phyloP scores from a whole-genome alignment of 2,888 invertebrate species.

The Drosophila pseudotalamancana region DNA sequence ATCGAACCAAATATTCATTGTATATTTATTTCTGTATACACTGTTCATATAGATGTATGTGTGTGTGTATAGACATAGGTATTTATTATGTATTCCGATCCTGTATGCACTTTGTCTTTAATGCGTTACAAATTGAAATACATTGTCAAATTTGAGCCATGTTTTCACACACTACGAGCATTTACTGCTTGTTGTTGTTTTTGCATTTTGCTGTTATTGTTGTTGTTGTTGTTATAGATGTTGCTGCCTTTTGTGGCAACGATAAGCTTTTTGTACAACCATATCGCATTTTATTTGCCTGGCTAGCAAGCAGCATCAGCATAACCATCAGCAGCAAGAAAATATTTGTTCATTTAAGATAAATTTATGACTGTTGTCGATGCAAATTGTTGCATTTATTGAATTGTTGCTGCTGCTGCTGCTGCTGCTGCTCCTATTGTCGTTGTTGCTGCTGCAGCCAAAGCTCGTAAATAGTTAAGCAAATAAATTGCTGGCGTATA shows the following conservation, averaged over 20 bases:
- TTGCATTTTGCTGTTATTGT: conserved; percentile 18
- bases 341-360: conserved; percentile 79
- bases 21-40: not conserved
- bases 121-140: conserved; percentile 72
- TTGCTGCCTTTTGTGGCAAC: conserved; percentile 66
- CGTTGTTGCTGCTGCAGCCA: conserved; percentile 33
- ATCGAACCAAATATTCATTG: conserved; percentile 2
- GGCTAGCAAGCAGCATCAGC: conserved; percentile 39
- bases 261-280: conserved; percentile 67
- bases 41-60: not conserved
- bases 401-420: conserved; percentile 55
- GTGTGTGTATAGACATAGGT: conserved; percentile 19
- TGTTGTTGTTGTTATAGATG: conserved; percentile 13
- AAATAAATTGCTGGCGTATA: conserved; percentile 65
- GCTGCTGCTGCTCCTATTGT: conserved; percentile 14
- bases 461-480: conserved; percentile 68
- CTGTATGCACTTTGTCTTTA: conserved; percentile 61
- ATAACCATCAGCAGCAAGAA: conserved; percentile 58
- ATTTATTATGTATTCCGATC: conserved; percentile 43
- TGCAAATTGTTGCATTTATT: conserved; percentile 78
- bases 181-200: conserved; percentile 36
- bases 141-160: conserved; percentile 54
- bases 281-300: conserved; percentile 65
- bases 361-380: conserved; percentile 76
- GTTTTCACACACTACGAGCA: conserved; percentile 29